These are phyloP conservation scores for Hydrolagus colliei DNA, from an alignment of 2,797 vertebrate species.

Conservation along the genomic window DNA sequence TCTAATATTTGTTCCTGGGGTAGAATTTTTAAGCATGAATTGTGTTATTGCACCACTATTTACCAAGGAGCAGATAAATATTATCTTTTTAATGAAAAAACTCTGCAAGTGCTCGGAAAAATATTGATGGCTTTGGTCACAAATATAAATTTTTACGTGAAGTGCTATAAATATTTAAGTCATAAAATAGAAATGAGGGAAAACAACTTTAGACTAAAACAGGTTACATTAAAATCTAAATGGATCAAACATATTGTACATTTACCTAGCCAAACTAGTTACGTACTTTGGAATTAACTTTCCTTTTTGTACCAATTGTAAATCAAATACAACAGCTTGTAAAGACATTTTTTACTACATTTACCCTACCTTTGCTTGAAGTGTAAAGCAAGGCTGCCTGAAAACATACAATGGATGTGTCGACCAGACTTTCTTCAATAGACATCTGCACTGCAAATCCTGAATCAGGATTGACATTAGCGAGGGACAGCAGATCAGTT, in stretches of 20 bases:
- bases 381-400: constrained; percentile 94
- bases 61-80: background rate
- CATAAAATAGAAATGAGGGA: background rate
- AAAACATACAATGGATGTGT: constrained; percentile 88
- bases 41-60: background rate
- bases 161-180: background rate
- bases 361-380: constrained; percentile 80
- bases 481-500: constrained; percentile 89
- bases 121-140: background rate
- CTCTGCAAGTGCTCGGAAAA: background rate
- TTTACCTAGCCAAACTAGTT: background rate
- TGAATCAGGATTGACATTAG: constrained; percentile 93
- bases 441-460: constrained; percentile 95
- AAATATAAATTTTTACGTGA: background rate
- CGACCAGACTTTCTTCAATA: constrained; percentile 83
- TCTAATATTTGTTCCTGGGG: too few species aligned
- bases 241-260: too few species aligned
- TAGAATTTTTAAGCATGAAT: too few species aligned
- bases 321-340: too few species aligned
- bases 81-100: background rate
- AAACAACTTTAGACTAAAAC: constrained; percentile 22
- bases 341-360: background rate
- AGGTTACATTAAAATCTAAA: background rate
- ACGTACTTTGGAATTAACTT: background rate
- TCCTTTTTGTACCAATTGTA: background rate